Conservation (phyloP, 2,888 invertebrate species). For the Epirrita christyi region DNA sequence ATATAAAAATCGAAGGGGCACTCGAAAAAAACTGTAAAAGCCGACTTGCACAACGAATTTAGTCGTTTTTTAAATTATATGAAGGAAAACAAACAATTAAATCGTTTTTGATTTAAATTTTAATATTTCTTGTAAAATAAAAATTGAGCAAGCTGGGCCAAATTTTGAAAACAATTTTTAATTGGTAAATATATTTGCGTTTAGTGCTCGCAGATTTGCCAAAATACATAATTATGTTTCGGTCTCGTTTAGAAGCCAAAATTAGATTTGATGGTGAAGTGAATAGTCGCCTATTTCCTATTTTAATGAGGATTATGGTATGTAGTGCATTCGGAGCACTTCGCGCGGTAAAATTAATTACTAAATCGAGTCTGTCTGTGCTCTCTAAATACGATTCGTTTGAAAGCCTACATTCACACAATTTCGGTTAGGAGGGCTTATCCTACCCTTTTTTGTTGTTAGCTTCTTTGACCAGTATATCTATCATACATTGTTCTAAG, state of each 20-base stretch:
- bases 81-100: no score
- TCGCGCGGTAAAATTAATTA: constrained; percentile 82
- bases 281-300: constrained; percentile 80
- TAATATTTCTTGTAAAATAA: no score
- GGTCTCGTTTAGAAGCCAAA: constrained; percentile 73
- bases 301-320: constrained; percentile 84
- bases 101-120: no score
- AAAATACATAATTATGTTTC: constrained; percentile 70
- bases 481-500: no score
- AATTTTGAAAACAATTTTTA: no score
- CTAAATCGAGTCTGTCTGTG: constrained; percentile 76
- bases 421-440: constrained; percentile 52
- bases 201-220: constrained; percentile 52
- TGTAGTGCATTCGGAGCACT: constrained; percentile 82
- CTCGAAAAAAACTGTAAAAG: not conserved
- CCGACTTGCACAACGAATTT: no score
- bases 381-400: constrained; percentile 65
- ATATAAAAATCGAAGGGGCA: no score
- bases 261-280: constrained; percentile 77
- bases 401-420: constrained; percentile 58
- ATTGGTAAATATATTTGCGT: constrained; percentile 35
- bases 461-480: constrained; percentile 5
- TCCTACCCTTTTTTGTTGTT: constrained; percentile 42
- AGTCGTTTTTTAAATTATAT: no score
- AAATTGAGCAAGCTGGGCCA: no score